A percentile compares a stretch with the other conserved stretches of the same genome.
Conservation (phyloP, 2,797 vertebrate species). For the Pelochelys cantorii region DNA sequence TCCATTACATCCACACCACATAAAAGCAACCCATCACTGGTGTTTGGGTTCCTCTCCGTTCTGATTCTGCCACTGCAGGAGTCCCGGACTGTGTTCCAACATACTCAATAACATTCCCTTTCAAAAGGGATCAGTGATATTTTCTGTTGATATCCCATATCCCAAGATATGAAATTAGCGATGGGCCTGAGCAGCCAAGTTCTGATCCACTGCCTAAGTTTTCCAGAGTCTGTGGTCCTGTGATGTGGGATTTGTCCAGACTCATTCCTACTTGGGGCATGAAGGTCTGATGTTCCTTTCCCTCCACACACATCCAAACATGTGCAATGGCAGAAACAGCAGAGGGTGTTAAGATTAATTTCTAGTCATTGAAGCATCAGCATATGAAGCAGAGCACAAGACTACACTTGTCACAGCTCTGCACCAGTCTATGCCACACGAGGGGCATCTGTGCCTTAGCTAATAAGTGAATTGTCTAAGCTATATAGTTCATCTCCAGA, state of each 20-base stretch:
- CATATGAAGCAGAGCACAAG: slow-evolving; percentile 40
- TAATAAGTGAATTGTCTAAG: slow-evolving; percentile 46
- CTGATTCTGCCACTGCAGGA: not conserved
- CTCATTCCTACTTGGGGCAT: slow-evolving; percentile 19
- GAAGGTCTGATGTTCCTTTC: not conserved
- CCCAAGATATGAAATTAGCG: slow-evolving; percentile 12
- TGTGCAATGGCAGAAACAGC: slow-evolving; percentile 20
- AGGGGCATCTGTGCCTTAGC: slow-evolving; percentile 41
- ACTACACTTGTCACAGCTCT: slow-evolving; percentile 37
- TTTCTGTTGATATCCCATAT: not conserved
- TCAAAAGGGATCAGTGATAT: not conserved
- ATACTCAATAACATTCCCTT: slow-evolving; percentile 5
- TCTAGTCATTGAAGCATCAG: slow-evolving; percentile 38
- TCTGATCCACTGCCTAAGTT: not conserved
- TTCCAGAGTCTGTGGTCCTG: slow-evolving; percentile 15
- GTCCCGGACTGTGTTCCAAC: not conserved
- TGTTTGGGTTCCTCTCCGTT: not conserved
- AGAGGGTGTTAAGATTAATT: slow-evolving; percentile 37
- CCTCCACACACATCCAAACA: slow-evolving; percentile 26
- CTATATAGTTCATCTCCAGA: slow-evolving; percentile 58
- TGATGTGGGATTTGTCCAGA: slow-evolving; percentile 17
- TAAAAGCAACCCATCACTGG: not conserved
- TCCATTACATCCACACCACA: not conserved
- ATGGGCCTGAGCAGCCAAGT: not conserved
- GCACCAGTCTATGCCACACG: slow-evolving; percentile 63